Evolutionary conservation across 2,113 vertebrate species (phyloP), one percentile per base, ranked within the genome.

Genomic region (Channa maculata): DNA sequence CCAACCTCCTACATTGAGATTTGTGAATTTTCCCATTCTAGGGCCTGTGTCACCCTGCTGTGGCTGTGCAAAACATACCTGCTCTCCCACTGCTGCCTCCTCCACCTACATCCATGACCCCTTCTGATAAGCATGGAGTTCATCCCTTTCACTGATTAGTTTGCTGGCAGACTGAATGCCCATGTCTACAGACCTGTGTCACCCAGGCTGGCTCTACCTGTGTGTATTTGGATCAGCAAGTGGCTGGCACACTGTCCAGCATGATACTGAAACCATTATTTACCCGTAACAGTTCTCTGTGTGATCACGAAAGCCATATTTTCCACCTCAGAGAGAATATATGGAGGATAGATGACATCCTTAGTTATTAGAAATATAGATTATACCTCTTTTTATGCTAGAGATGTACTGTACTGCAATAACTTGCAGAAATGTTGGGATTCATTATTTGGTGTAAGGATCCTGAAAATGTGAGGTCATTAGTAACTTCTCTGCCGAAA

Each of bases 91-190:
- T 67, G 74, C 79, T 59, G 77, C 88, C 87, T 86, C 86, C 61
- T 86, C 91, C 90, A 91, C 88, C 86, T 87, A 88, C 90, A 89
- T 75, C 86, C 80, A 55, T 80, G 89, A 90, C 89, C 90, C 86
- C 83, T 60, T 84, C 78, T 77, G 88, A 86, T 89, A 89, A 90
- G 87, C 89, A 82, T 86, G 88, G 88, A 92, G 86, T 90, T 92
- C 87, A 91, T 92, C 89, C 87, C 77, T 89, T 88, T 86, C 87
- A 81, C 86, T 92, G 90, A 93, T 92, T 92, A 89, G 92, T 92
- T 91, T 90, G 83, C 87, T 89, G 89, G 91, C 90, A 89, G 85
- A 91, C 78, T 93, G 87, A 91, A 92, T 86, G 86, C 73, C 90
- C 74, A 59, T 80, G 88, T 88, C 78, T 82, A n/a, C 68, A 58